Conservation (phyloP, 2,113 vertebrate genomes). For the Microcebus jonahi region DNA sequence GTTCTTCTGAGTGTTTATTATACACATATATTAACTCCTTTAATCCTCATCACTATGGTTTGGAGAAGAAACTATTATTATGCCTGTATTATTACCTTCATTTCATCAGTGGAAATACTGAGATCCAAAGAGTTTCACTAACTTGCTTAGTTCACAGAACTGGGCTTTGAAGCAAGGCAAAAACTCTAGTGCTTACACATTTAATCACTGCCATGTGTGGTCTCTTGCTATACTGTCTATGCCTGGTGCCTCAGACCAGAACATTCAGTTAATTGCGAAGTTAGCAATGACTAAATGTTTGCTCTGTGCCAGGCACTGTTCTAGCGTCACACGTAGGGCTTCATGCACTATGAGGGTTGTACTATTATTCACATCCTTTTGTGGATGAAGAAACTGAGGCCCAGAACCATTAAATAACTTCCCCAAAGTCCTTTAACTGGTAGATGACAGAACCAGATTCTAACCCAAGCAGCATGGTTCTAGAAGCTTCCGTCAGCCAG, state of each 20-base stretch:
- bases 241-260: neutral
- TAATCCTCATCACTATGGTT: slow-evolving; percentile 1
- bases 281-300: neutral
- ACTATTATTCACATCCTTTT: neutral
- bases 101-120: slow-evolving; percentile 9
- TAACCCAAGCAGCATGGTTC: neutral
- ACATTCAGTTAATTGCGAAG: neutral
- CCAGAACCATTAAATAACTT: neutral
- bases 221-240: neutral
- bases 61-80: neutral
- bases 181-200: neutral
- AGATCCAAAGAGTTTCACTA: neutral
- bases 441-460: neutral
- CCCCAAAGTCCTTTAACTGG: neutral
- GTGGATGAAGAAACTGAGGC: slow-evolving; percentile 25
- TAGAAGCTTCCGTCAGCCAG: neutral
- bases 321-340: neutral
- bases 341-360: neutral
- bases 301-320: neutral
- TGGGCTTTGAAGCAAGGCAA: neutral
- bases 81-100: neutral
- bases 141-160: neutral
- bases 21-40: neutral
- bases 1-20: slow-evolving; percentile 10
- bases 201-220: neutral